Evolutionary conservation across 2,797 vertebrate genomes (phyloP).

Genomic region (Dermochelys coriacea): DNA sequence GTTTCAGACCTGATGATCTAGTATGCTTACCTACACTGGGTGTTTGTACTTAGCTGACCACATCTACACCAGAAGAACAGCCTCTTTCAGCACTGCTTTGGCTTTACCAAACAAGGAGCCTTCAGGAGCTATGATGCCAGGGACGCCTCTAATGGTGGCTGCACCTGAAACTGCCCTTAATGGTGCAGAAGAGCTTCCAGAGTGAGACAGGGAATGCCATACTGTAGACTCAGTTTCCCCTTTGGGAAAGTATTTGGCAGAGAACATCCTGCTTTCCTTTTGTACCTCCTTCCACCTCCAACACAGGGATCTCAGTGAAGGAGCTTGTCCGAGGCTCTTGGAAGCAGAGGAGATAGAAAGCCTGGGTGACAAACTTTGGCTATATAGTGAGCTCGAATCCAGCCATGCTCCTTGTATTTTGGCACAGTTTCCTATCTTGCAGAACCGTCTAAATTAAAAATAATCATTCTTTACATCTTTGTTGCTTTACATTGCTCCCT

Average conservation of each 20-base stretch:
- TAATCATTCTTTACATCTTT: background rate
- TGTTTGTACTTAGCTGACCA: background rate
- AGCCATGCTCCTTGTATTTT: background rate
- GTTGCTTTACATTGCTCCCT: background rate
- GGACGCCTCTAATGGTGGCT: background rate
- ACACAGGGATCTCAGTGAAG: background rate
- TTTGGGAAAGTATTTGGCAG: background rate
- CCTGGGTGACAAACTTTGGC: background rate
- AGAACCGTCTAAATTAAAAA: accelerated
- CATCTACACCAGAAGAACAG: background rate
- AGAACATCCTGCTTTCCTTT: background rate
- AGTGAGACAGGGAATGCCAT: background rate
- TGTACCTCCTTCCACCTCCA: background rate
- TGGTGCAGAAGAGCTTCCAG: background rate
- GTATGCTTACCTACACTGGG: background rate
- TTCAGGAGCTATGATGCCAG: background rate
- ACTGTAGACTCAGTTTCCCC: background rate
- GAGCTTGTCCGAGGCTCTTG: background rate
- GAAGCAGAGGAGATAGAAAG: background rate
- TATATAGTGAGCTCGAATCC: background rate
- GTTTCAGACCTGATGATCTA: background rate
- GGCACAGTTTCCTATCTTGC: accelerated
- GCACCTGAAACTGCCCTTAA: background rate
- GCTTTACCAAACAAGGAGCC: background rate
- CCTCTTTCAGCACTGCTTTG: background rate